Evolutionary conservation across 1,140 invertebrate species (phyloP).

Genomic region (Drosophila orosa): DNA sequence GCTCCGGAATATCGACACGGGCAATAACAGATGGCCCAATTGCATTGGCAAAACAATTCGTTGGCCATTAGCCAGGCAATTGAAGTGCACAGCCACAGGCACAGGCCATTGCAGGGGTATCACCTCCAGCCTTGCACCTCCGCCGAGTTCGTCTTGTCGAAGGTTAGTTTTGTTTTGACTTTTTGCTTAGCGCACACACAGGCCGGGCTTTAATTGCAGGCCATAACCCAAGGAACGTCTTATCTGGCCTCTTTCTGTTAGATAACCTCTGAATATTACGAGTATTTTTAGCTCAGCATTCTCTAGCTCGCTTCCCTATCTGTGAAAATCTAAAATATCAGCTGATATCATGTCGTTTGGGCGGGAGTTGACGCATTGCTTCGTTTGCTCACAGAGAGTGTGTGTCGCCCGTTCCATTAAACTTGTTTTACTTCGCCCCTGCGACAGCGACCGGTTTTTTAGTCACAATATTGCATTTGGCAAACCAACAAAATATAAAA

Average conservation of each 20-base stretch:
- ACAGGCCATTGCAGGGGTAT: neutral
- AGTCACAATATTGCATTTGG: slow-evolving; percentile 28
- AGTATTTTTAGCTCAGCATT: slow-evolving; percentile 16
- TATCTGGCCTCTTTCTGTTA: slow-evolving; percentile 28
- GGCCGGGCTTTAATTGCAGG: slow-evolving; percentile 32
- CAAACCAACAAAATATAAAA: slow-evolving; percentile 25
- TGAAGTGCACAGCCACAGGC: slow-evolving; percentile 7
- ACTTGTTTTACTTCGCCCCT: slow-evolving; percentile 27
- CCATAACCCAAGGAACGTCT: slow-evolving; percentile 23
- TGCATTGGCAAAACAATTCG: slow-evolving; percentile 32
- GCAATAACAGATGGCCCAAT: slow-evolving; percentile 16
- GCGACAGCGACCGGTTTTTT: slow-evolving; percentile 21
- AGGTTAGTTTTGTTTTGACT: slow-evolving; percentile 68
- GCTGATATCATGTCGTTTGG: slow-evolving; percentile 31
- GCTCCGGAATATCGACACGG: slow-evolving; percentile 17
- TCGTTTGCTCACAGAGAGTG: neutral
- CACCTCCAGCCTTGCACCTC: slow-evolving; percentile 22
- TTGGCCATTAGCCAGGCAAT: slow-evolving; percentile 59
- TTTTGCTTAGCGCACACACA: slow-evolving; percentile 24
- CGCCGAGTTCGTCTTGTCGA: slow-evolving; percentile 43
- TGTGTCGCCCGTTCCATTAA: slow-evolving; percentile 33
- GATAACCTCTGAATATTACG: slow-evolving; percentile 13
- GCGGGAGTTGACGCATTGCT: slow-evolving; percentile 19
- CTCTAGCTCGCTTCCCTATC: slow-evolving; percentile 28
- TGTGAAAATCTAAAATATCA: slow-evolving; percentile 26